Base-by-base conservation (phyloP, 2,113 vertebrate genomes). In the Ochotona curzoniae region DNA sequence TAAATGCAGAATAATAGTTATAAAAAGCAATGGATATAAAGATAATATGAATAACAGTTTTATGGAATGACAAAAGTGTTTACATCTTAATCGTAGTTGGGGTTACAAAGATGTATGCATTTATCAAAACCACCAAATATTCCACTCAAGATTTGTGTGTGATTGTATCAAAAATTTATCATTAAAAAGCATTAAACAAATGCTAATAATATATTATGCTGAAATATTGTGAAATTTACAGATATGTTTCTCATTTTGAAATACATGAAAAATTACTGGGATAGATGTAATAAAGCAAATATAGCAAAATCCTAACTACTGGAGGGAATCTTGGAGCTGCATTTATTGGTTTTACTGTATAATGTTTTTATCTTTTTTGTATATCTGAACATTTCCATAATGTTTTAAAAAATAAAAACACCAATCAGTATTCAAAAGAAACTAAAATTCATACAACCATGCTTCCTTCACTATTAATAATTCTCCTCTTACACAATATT, bases 91-190 rank as follows among this genome's bases (percentile, higher is more conserved):
- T 2, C 89, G 64, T 28, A 79, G 17, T 35, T 64, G 23, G 20
- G 15, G 13, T 57, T 76, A 89, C 21, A 94, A 0, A 38, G 47
- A 76, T 47, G 7, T 49, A 44, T 81, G 47, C 32, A 71, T 91
- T 88, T 96, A 78, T 81, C 54, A 87, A 96, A 54, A 88, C 64
- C 30, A 91, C 26, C 47, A 91, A 92, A 80, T 47, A 91, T 61
- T 21, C 81, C 70, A 83, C 12, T 76, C 90, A 82, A 86, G 6
- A 79, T 93, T 11, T 91, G 7, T 47, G 30, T 23, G 84, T 94
- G 94, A 91, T n/a, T 57, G 7, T 51, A 79, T 44, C 38, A 83
- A 85, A 84, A 81, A 54, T 71, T 80, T 87, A 83, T 28, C 47
- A 49, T 18, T 78, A 80, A 89, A 80, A 11, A 91, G 44, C 28